Evolutionary conservation across 2,113 vertebrate species (phyloP).

Genomic region (Sinocyclocheilus anshuiensis): DNA sequence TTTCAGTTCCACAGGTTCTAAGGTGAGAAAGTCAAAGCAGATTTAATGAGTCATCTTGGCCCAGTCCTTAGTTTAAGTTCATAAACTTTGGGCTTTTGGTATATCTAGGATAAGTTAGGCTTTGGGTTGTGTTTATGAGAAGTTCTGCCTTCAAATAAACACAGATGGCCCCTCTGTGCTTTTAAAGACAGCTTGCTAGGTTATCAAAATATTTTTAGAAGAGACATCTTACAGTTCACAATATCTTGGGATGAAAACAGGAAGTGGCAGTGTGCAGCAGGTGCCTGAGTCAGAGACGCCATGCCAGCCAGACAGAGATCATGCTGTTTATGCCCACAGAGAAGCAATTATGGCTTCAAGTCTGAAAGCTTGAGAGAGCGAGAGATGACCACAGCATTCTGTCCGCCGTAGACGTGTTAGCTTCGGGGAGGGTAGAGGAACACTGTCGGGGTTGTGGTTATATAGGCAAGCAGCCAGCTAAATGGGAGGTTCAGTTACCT

Average conservation of each 20-base stretch:
- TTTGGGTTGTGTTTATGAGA: conserved; percentile 17
- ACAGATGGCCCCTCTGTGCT: conserved; percentile 8
- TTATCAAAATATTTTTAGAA: conserved; percentile 42
- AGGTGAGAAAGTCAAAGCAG: conserved; percentile 74
- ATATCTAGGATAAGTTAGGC: neutral
- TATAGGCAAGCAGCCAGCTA: conserved; percentile 69
- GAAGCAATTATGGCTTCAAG: conserved; percentile 73
- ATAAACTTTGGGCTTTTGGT: conserved; percentile 16
- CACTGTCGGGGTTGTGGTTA: conserved; percentile 64
- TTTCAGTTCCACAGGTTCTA: conserved; percentile 84
- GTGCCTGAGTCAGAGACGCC: conserved; percentile 50
- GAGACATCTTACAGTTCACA: conserved; percentile 35
- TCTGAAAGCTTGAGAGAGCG: conserved; percentile 69
- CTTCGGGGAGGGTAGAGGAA: conserved; percentile 58
- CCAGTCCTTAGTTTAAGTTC: neutral
- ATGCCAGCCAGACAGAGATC: conserved; percentile 72
- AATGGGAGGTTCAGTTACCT: conserved; percentile 68
- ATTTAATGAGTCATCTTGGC: neutral
- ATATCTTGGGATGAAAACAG: conserved; percentile 55
- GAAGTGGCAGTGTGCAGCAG: conserved; percentile 49
- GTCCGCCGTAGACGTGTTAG: conserved; percentile 57
- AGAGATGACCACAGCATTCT: conserved; percentile 66
- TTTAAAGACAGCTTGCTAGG: conserved; percentile 39
- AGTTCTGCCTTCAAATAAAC: conserved; percentile 40
- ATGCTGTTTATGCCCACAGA: conserved; percentile 73